These are phyloP conservation scores for Agrilus cyanescens DNA, from an alignment of 2,888 invertebrate genomes.

Conservation along the genomic window DNA sequence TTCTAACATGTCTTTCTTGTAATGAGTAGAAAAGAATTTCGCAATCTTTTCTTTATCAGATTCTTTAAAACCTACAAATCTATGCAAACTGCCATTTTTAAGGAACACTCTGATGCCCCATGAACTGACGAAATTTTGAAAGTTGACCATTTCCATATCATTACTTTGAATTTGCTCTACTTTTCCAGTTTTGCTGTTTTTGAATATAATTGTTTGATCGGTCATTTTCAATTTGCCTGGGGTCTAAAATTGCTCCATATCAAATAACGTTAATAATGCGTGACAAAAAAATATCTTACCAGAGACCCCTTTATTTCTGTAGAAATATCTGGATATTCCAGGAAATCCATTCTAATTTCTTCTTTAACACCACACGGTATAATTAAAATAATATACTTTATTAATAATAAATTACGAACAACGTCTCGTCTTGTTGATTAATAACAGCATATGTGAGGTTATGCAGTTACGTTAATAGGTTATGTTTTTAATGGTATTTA, in stretches of 20 bases:
- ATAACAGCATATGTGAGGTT: too few relatives aligned
- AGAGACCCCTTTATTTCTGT: constrained; percentile 77
- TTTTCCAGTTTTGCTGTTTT: constrained; percentile 93
- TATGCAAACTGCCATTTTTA: constrained; percentile 78
- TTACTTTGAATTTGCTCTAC: constrained; percentile 76
- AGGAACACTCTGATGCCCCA: constrained; percentile 84
- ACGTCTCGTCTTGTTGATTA: too few relatives aligned
- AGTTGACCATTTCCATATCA: constrained; percentile 85
- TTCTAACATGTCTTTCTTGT: constrained; percentile 76
- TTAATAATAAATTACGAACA: too few relatives aligned
- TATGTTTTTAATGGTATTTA: too few relatives aligned
- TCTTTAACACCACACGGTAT: too few relatives aligned
- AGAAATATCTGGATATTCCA: constrained; percentile 78
- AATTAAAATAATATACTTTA: too few relatives aligned
- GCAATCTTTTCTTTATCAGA: constrained; percentile 89
- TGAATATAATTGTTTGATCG: constrained; percentile 81
- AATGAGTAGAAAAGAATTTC: constrained; percentile 74
- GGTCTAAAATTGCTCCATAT: constrained; percentile 47
- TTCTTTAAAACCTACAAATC: constrained; percentile 92
- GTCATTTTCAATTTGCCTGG: constrained; percentile 86
- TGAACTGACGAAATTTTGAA: constrained; percentile 82
- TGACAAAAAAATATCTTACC: constrained; percentile 46
- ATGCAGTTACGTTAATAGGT: too few relatives aligned
- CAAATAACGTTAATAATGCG: not conserved
- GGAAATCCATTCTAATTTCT: constrained; percentile 52